These are phyloP conservation scores for Myotis myotis DNA, from an alignment of 2,797 vertebrate genomes.

Conservation along the genomic window DNA sequence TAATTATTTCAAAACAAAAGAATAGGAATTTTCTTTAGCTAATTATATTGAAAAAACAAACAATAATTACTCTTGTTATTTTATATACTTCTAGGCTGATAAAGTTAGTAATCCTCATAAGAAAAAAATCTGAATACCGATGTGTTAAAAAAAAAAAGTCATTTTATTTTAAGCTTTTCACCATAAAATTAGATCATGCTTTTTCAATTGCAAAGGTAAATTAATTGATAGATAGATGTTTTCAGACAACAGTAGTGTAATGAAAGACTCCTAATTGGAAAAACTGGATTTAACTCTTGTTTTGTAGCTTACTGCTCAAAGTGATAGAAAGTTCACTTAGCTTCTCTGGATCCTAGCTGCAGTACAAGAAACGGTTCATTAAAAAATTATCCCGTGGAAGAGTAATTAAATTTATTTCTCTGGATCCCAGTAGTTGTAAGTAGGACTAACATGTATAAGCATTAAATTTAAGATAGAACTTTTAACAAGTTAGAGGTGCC, in stretches of 20 bases:
- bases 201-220: neutral
- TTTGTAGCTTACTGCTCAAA: neutral
- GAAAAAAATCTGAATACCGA: neutral
- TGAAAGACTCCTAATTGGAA: neutral
- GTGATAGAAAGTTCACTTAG: neutral
- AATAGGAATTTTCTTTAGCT: neutral
- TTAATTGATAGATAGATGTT: neutral
- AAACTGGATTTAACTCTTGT: neutral
- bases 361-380: neutral
- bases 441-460: neutral
- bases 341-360: neutral
- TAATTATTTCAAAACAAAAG: conserved; percentile 47
- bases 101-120: neutral
- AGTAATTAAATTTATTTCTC: neutral
- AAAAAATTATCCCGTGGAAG: neutral
- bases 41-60: neutral
- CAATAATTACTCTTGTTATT: neutral
- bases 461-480: neutral
- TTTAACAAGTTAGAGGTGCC: neutral
- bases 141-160: neutral
- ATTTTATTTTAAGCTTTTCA: neutral
- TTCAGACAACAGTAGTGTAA: neutral
- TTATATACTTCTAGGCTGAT: neutral
- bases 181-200: neutral
- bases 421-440: neutral